These are phyloP conservation scores for Suillia variegata DNA, from an alignment of 2,888 invertebrate genomes.

Conservation along the genomic window DNA sequence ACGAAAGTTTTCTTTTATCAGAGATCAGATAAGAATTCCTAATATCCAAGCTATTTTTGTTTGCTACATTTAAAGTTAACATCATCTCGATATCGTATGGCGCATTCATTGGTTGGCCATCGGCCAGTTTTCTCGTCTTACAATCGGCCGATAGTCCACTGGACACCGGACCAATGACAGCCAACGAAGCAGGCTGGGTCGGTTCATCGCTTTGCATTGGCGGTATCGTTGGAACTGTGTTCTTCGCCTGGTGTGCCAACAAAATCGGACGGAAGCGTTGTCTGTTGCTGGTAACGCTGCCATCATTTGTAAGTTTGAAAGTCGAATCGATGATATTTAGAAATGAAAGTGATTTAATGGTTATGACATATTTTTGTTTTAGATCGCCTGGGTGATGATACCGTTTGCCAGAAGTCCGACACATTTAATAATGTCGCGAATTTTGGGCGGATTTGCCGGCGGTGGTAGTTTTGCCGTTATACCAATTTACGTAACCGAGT, in stretches of 20 bases:
- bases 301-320: conserved; percentile 45
- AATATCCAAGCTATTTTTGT: too few relatives aligned
- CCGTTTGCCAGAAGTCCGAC: conserved; percentile 43
- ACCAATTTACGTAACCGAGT: conserved; percentile 53
- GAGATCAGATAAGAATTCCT: too few relatives aligned
- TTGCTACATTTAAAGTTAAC: too few relatives aligned
- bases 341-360: background rate
- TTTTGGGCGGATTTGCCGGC: conserved; percentile 50
- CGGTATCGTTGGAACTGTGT: conserved; percentile 49
- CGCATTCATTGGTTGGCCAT: conserved; percentile 56
- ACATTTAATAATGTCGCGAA: conserved; percentile 43
- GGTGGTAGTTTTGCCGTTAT: conserved; percentile 50
- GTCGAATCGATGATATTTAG: background rate
- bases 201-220: conserved; percentile 55
- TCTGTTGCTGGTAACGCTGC: conserved; percentile 45
- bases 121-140: conserved; percentile 52
- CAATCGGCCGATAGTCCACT: conserved; percentile 46
- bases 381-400: conserved; percentile 54
- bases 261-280: conserved; percentile 49
- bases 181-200: conserved; percentile 56
- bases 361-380: background rate
- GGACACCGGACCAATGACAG: conserved; percentile 46
- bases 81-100: conserved; percentile 53
- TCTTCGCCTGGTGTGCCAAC: conserved; percentile 55
- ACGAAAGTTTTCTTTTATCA: too few relatives aligned